Evolutionary conservation across 64 coral and sea anemone species (phyloP).

Genomic region (Astreopora myriophthalma): DNA sequence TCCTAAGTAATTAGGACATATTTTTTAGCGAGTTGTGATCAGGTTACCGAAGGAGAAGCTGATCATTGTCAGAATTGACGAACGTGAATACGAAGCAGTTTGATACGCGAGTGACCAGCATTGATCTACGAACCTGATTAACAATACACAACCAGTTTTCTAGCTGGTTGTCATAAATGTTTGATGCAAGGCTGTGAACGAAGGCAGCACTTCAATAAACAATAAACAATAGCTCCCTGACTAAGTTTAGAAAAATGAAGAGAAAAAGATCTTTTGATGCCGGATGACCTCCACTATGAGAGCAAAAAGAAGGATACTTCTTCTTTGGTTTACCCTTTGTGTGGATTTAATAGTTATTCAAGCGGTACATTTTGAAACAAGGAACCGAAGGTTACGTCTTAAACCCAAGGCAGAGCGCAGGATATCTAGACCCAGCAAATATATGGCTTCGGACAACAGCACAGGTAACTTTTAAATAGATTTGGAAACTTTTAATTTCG

Average conservation of each 20-base stretch:
- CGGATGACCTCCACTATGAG: background rate
- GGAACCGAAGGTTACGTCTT: background rate
- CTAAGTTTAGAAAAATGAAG: background rate
- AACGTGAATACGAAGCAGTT: background rate
- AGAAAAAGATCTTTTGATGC: background rate
- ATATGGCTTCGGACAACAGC: background rate
- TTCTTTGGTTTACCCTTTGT: background rate
- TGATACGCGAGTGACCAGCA: too few relatives aligned
- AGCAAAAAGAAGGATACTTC: background rate
- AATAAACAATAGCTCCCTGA: background rate
- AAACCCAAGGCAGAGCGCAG: background rate
- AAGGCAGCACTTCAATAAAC: too few relatives aligned
- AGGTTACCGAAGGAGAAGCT: background rate
- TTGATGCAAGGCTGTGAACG: background rate
- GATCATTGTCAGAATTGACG: background rate
- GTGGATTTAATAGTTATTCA: background rate
- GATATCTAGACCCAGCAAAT: background rate
- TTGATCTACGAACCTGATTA: background rate
- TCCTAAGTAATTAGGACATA: too few relatives aligned
- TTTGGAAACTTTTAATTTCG: background rate
- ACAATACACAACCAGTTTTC: slow-evolving; percentile 24
- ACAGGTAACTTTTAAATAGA: background rate
- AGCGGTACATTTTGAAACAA: background rate
- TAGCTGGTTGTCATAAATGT: slow-evolving; percentile 20
- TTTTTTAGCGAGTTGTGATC: too few relatives aligned